These are phyloP conservation scores for Schizothorax lantsangensis DNA, from an alignment of 2,797 vertebrate species.

Conservation along the genomic window DNA sequence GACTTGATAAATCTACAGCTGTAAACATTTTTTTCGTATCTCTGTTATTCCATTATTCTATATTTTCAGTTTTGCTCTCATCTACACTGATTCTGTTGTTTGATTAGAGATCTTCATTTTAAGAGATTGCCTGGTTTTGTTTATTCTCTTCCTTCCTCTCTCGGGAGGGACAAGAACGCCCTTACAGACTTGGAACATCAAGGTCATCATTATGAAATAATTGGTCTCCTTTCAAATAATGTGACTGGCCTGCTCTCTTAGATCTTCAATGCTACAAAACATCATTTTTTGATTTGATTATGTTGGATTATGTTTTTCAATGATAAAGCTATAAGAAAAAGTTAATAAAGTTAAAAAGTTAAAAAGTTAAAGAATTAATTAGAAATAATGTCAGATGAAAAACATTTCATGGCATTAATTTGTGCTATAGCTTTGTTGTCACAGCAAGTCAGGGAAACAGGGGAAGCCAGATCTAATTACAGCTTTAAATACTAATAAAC, in stretches of 20 bases:
- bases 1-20: constrained; percentile 27
- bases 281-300: neutral
- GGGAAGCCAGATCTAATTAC: too few species aligned
- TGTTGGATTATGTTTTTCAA: neutral
- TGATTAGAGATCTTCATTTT: constrained; percentile 58
- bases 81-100: constrained; percentile 62
- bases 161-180: constrained; percentile 62
- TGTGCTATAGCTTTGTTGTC: too few species aligned
- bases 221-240: constrained; percentile 75
- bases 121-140: constrained; percentile 58
- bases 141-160: constrained; percentile 53
- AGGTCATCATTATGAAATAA: constrained; percentile 79
- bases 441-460: too few species aligned
- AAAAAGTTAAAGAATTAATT: neutral
- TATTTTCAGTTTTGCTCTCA: constrained; percentile 34
- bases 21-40: constrained; percentile 3
- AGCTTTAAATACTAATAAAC: too few species aligned
- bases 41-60: neutral
- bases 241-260: constrained; percentile 16
- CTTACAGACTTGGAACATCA: constrained; percentile 66
- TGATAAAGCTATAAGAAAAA: neutral
- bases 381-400: neutral
- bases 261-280: constrained; percentile 8
- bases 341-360: neutral
- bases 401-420: neutral